Base-by-base conservation (phyloP, 2,113 vertebrate species). In the Sapayoa aenigma region DNA sequence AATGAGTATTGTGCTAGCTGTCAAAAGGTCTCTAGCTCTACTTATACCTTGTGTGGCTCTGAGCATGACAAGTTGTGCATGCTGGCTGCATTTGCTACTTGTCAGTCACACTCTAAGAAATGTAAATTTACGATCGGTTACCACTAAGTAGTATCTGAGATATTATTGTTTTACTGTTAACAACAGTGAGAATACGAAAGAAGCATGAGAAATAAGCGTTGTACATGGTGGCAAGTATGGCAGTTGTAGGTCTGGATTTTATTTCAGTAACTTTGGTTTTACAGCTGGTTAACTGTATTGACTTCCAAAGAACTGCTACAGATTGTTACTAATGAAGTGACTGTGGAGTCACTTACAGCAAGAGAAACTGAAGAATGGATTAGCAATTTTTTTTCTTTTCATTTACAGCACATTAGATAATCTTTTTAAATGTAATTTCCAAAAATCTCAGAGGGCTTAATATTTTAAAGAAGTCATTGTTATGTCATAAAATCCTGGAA, bases 291-390 rank as follows among this genome's bases (percentile, higher is more conserved):
- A 93, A 71, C 58, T 27, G 30, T 12, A 80, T 47, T 74, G 59
- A 90, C 75, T 86, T 86, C 42, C 55, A 53, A 62, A 69, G 55
- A 90, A 62, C 24, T 83, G 75, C 87, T 93, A 67, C 47, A 84
- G 75, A 88, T 84, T 84, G 67, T 67, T 86, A 71, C 56, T 80
- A 86, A 85, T 88, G 60, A 83, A 92, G 78, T 56, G 74, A 85
- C n/a, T 63, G 24, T 21, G 35, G 86, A 90, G 39, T 58, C 63
- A 31, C 35, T 81, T 62, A 75, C 47, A 84, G 79, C 11, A 87
- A 71, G 6, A n/a, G 56, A 71, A 80, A 67, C 47, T 42, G 28
- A 39, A 79, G 33, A 84, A 67, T 3, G 20, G 15, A 17, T 62
- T 78, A 76, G 30, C 21, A 62, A 23, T 1, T 35, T n/a, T 37